These are phyloP conservation scores for Rhegmatorhina hoffmannsi DNA, from an alignment of 2,113 vertebrate genomes.

Conservation along the genomic window DNA sequence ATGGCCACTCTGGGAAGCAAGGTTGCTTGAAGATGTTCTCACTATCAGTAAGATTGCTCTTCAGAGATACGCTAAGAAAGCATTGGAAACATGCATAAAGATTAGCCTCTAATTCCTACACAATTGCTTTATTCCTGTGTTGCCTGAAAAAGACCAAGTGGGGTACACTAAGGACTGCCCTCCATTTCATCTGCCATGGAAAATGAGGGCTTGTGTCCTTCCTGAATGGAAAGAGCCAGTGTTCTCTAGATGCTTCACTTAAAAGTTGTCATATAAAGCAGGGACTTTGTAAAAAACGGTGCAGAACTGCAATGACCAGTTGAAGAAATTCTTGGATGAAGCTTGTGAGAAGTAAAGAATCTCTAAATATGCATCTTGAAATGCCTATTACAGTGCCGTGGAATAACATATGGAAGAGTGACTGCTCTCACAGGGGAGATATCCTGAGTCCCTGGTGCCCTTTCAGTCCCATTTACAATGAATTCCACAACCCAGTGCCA, in stretches of 20 bases:
- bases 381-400: background rate
- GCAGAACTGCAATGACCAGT: background rate
- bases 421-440: background rate
- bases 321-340: background rate
- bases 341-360: background rate
- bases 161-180: background rate
- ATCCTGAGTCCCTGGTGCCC: background rate
- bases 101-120: background rate
- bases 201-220: rapidly evolving
- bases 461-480: background rate
- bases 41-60: background rate
- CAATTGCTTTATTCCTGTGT: background rate
- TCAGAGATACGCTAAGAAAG: background rate
- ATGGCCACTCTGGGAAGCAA: background rate
- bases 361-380: background rate
- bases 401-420: background rate
- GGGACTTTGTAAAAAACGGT: background rate
- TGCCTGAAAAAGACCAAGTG: background rate
- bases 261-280: background rate
- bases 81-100: background rate
- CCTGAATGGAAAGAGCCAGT: background rate
- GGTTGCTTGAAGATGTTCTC: background rate
- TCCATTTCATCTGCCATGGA: background rate
- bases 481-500: background rate
- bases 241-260: background rate